Evolutionary conservation across 2,797 vertebrate species (phyloP), one percentile per base, ranked within the genome.

Genomic region (Channa striata): DNA sequence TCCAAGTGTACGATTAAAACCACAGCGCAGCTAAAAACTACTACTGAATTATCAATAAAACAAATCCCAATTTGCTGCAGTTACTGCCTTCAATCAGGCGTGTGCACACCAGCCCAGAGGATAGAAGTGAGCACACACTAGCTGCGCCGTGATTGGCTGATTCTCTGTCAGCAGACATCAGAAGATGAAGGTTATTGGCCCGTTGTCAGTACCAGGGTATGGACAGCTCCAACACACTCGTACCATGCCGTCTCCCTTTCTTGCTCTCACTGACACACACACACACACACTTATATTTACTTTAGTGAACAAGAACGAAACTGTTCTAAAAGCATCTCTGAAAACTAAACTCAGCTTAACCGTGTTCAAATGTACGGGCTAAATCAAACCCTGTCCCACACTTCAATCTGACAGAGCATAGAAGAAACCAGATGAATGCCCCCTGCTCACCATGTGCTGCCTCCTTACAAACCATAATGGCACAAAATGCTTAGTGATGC

Each of bases 141-240:
- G 87, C 92, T 78, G 93, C 84, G 36, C 84, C 82, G 75, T 88
- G 85, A 99, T 98, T 99, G 97, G 98, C 63, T 85, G 82, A 74
- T 50, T 47, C 85, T 59, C 78, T 90, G 97, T 98, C 98, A 99
- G 97, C 96, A 96, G 97, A 98, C 97, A 98, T 97, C 95, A 97
- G 92, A 96, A 95, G 95, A 95, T 94, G 88, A 87, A 79, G 66
- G 82, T 83, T 72, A 98, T 97, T 98, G 97, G 97, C 85, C 77
- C 81, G 87, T 68, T 76, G 86, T 90, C 85, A 90, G 91, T 89
- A 91, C 87, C 85, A 88, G 72, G 82, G 78, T 46, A 73, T 90
- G 87, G 87, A 92, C 91, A 91, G 89, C 88, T 90, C 91, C 89
- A 47, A 74, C 84, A 81, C 80, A 67, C 47, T 69, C 70, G 77